A percentile compares a stretch with the other conserved stretches of the same genome.
Conservation (phyloP, 2,797 vertebrate genomes). For the Threskiornis aethiopicus region DNA sequence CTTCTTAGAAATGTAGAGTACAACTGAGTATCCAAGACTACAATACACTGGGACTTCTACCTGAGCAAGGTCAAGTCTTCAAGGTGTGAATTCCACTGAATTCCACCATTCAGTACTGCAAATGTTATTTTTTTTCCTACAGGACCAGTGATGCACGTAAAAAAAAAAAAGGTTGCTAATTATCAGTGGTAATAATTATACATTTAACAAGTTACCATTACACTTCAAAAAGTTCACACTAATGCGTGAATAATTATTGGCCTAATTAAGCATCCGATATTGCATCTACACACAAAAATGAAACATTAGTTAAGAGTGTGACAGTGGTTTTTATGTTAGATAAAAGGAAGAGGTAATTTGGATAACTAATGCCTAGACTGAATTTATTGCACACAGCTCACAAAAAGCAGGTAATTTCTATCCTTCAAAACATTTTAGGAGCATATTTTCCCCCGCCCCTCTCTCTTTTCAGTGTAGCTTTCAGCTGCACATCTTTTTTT, state of each 20-base stretch:
- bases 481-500: neutral
- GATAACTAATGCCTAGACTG: slow-evolving; percentile 55
- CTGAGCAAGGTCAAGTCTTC: neutral
- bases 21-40: neutral
- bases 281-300: slow-evolving; percentile 28
- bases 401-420: slow-evolving; percentile 53
- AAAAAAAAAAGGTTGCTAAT: slow-evolving; percentile 55
- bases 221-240: slow-evolving; percentile 62
- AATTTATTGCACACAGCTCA: slow-evolving; percentile 43
- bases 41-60: neutral
- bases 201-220: slow-evolving; percentile 63
- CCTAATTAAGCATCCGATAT: slow-evolving; percentile 64
- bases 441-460: neutral
- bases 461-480: neutral
- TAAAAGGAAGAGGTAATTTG: slow-evolving; percentile 70
- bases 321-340: slow-evolving; percentile 42
- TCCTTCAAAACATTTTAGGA: slow-evolving; percentile 54
- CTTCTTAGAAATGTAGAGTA: neutral
- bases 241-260: slow-evolving; percentile 75
- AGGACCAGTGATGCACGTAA: slow-evolving; percentile 19
- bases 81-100: neutral
- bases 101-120: slow-evolving; percentile 5
- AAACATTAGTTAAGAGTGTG: slow-evolving; percentile 62
- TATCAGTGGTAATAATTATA: slow-evolving; percentile 67
- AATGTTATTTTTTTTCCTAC: slow-evolving; percentile 46